Percentiles rank a stretch among this genome's conserved stretches.
phyloP scores from a whole-genome alignment of 2,797 vertebrate genomes.

The Orestias chungarensis region DNA sequence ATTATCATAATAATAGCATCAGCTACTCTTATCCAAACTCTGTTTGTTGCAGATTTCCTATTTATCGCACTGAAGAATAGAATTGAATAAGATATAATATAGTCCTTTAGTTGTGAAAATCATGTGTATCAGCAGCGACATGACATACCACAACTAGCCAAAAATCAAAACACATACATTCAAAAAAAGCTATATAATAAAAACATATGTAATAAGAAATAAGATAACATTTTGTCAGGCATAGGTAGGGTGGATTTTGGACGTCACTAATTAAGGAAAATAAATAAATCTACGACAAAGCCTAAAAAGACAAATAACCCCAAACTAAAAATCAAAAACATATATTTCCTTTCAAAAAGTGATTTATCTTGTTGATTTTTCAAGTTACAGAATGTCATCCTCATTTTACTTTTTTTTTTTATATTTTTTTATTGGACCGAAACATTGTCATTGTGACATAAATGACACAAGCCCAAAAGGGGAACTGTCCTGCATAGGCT shows the following conservation, averaged over 20 bases:
- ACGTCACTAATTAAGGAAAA: conserved; percentile 24
- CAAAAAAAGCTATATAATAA: no score
- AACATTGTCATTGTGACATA: conserved; percentile 67
- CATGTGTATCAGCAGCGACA: neutral
- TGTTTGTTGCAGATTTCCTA: neutral
- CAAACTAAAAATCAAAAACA: neutral
- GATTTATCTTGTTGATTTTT: conserved; percentile 1
- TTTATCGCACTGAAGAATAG: neutral
- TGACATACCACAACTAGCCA: no score
- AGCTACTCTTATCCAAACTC: neutral
- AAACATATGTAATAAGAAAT: no score
- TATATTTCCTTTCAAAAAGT: neutral
- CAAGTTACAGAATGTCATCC: neutral
- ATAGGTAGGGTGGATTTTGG: conserved; percentile 1
- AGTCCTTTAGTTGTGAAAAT: neutral
- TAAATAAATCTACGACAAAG: neutral
- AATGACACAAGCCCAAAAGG: conserved; percentile 74
- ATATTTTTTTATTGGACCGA: conserved; percentile 22
- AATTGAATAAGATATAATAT: neutral
- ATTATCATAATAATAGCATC: neutral
- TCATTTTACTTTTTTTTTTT: no score
- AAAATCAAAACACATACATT: no score
- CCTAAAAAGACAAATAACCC: neutral
- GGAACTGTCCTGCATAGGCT: conserved; percentile 66
- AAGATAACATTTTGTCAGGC: conserved; percentile 29